Conservation (phyloP, 2,888 invertebrate species). For the Aricia artaxerxes region DNA sequence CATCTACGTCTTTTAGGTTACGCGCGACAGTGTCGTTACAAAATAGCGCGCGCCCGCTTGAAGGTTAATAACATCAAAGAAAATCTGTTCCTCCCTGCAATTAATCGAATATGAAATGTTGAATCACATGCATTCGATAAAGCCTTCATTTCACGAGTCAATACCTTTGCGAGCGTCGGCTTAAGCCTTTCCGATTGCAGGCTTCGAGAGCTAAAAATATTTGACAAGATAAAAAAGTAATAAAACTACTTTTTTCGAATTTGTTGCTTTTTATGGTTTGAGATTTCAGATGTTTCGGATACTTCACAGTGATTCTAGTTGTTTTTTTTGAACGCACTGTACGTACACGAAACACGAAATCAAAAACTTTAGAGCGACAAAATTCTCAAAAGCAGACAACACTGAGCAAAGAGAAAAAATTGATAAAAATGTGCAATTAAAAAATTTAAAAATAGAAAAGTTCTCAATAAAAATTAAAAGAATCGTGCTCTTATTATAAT, state of each 20-base stretch:
- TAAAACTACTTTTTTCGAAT: neutral
- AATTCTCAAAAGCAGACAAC: neutral
- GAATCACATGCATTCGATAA: conserved; percentile 57
- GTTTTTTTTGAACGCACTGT: neutral
- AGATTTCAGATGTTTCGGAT: neutral
- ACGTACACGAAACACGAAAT: neutral
- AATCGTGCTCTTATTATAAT: conserved; percentile 75
- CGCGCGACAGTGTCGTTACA: no score
- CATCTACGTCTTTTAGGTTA: no score
- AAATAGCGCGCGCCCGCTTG: no score
- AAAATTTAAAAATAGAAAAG: conserved; percentile 59
- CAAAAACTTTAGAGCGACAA: neutral
- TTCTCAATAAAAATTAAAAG: conserved; percentile 53
- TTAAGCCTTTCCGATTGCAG: conserved; percentile 56
- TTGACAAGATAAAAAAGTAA: conserved; percentile 18
- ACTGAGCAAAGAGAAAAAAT: conserved; percentile 52
- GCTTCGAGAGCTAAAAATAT: conserved; percentile 10
- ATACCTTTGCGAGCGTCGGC: conserved; percentile 61
- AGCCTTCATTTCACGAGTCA: conserved; percentile 72
- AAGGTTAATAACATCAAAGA: neutral
- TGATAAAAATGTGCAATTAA: conserved; percentile 56
- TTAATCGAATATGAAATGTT: conserved; percentile 40
- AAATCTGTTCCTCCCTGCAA: neutral
- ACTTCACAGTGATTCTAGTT: neutral
- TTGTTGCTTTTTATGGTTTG: neutral